Percentiles rank a stretch among this genome's conserved stretches.
phyloP scores from a whole-genome alignment of 2,113 vertebrate species.

The Menidia beryllina region DNA sequence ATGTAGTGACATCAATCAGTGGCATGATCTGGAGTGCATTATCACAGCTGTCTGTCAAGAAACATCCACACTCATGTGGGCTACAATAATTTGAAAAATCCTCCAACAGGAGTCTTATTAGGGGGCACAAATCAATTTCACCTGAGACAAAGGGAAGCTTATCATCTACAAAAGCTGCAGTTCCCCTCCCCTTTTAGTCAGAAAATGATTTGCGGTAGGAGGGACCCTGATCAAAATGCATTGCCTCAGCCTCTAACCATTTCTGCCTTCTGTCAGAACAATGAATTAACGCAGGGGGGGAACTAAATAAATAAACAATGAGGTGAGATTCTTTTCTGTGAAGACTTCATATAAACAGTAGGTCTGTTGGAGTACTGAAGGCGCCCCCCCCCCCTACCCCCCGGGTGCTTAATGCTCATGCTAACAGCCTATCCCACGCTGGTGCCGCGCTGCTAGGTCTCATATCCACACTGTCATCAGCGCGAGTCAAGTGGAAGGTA shows the following conservation, averaged over 20 bases:
- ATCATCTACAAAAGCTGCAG: constrained; percentile 58
- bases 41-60: constrained; percentile 53
- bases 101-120: constrained; percentile 69
- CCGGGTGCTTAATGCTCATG: constrained; percentile 82
- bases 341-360: constrained; percentile 80
- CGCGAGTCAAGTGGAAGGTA: constrained; percentile 93
- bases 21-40: constrained; percentile 30
- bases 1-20: constrained; percentile 33
- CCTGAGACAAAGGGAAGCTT: constrained; percentile 67
- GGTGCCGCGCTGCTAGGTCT: constrained; percentile 67
- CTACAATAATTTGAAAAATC: constrained; percentile 68
- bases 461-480: constrained; percentile 87
- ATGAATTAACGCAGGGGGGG: constrained; percentile 53
- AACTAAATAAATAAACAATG: constrained; percentile 70
- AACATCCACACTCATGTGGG: constrained; percentile 9
- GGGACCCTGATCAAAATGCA: constrained; percentile 74
- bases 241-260: constrained; percentile 55
- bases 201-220: constrained; percentile 62
- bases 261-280: constrained; percentile 62
- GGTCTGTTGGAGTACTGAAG: constrained; percentile 57
- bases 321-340: constrained; percentile 66
- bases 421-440: constrained; percentile 84
- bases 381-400: constrained; percentile 63
- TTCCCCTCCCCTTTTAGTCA: constrained; percentile 35
- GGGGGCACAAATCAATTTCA: constrained; percentile 67